These are phyloP conservation scores for Cynodonichthys magdalenae DNA, from an alignment of 2,797 vertebrate species.

Conservation along the genomic window DNA sequence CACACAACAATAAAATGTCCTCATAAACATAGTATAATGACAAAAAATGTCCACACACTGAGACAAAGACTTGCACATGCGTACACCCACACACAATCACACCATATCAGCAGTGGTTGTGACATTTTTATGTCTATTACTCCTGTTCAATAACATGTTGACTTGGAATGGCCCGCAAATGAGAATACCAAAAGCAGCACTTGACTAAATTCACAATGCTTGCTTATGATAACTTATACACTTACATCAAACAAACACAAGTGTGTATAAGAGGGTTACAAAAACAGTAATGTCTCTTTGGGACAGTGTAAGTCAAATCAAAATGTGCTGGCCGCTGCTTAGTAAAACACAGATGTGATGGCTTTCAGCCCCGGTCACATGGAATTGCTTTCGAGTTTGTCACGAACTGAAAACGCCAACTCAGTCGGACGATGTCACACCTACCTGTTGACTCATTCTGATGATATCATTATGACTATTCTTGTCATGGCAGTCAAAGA, in stretches of 20 bases:
- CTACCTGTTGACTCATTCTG: constrained; percentile 75
- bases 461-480: constrained; percentile 72
- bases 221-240: constrained; percentile 8
- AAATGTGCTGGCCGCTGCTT: constrained; percentile 38
- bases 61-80: not conserved
- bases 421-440: constrained; percentile 65
- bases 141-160: constrained; percentile 62
- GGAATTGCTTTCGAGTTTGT: constrained; percentile 42
- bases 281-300: constrained; percentile 21
- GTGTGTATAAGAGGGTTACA: not conserved
- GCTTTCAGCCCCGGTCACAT: constrained; percentile 51
- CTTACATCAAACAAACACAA: not conserved
- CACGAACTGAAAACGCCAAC: constrained; percentile 48
- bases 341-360: constrained; percentile 56
- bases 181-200: constrained; percentile 30
- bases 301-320: constrained; percentile 26
- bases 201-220: constrained; percentile 15
- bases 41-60: too few species aligned
- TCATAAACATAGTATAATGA: too few species aligned
- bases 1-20: too few species aligned
- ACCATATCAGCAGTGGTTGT: constrained; percentile 49
- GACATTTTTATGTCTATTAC: constrained; percentile 35
- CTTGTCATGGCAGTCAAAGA: constrained; percentile 36
- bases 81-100: not conserved
- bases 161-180: constrained; percentile 58